Percentiles rank a stretch among this genome's conserved stretches.
phyloP scores from a whole-genome alignment of 2,888 invertebrate species.

The Panorpa germanica region DNA sequence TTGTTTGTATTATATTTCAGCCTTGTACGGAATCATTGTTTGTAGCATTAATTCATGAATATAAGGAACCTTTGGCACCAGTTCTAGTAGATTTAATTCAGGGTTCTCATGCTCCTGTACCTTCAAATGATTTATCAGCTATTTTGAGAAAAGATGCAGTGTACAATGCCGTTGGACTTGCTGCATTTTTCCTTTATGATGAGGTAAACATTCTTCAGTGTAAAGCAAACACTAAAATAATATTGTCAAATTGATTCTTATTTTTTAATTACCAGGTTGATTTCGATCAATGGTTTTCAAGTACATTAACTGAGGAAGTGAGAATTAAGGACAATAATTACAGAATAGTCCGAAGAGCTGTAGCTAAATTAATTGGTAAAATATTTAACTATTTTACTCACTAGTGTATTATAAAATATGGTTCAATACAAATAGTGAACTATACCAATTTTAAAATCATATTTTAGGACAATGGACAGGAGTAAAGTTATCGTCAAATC shows the following conservation, averaged over 20 bases:
- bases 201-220: slow-evolving; percentile 34
- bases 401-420: too few relatives aligned
- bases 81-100: slow-evolving; percentile 55
- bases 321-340: slow-evolving; percentile 67
- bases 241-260: slow-evolving; percentile 5
- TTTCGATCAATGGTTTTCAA: slow-evolving; percentile 83
- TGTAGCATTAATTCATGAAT: slow-evolving; percentile 65
- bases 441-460: slow-evolving; percentile 1
- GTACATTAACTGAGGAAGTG: slow-evolving; percentile 62
- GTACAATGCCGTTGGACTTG: slow-evolving; percentile 79
- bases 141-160: slow-evolving; percentile 83
- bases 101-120: slow-evolving; percentile 46
- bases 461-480: slow-evolving; percentile 43
- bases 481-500: slow-evolving; percentile 62
- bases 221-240: neutral
- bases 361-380: slow-evolving; percentile 67
- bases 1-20: slow-evolving; percentile 24
- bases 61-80: slow-evolving; percentile 47
- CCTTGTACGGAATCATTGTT: slow-evolving; percentile 81
- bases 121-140: slow-evolving; percentile 47
- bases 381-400: slow-evolving; percentile 4
- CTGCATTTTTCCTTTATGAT: slow-evolving; percentile 79
- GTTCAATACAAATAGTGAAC: neutral
- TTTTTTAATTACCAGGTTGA: slow-evolving; percentile 40
- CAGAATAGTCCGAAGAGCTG: slow-evolving; percentile 62